Conservation (phyloP, 2,797 vertebrate genomes). For the Acanthiza pusilla region DNA sequence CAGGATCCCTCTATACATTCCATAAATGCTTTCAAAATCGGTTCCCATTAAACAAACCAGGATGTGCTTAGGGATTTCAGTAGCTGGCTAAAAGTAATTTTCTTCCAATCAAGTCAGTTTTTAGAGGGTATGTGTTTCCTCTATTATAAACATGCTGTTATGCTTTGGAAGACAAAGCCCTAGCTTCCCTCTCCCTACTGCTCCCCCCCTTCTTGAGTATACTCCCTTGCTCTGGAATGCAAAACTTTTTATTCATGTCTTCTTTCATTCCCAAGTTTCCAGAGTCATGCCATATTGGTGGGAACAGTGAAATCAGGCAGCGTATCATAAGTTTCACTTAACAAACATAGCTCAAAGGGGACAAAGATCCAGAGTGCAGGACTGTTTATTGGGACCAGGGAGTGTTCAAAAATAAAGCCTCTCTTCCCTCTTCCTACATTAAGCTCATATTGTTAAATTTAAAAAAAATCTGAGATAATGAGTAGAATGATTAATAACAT, state of each 20-base stretch:
- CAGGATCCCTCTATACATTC: slow-evolving; percentile 62
- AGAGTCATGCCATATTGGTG: slow-evolving; percentile 1
- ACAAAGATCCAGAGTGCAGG: background rate
- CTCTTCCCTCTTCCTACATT: background rate
- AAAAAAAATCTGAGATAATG: background rate
- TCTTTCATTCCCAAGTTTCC: slow-evolving; percentile 40
- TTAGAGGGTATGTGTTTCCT: slow-evolving; percentile 50
- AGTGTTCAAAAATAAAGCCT: background rate
- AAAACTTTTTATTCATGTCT: slow-evolving; percentile 34
- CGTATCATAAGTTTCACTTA: background rate
- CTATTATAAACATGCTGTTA: slow-evolving; percentile 30
- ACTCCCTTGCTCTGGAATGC: slow-evolving; percentile 47
- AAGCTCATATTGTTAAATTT: background rate
- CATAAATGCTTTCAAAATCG: slow-evolving; percentile 64
- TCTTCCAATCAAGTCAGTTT: slow-evolving; percentile 60
- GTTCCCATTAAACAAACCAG: slow-evolving; percentile 66
- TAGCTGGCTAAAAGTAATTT: slow-evolving; percentile 54
- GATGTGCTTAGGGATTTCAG: slow-evolving; percentile 62
- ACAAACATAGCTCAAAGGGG: background rate
- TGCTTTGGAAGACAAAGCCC: slow-evolving; percentile 22
- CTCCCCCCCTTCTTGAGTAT: background rate
- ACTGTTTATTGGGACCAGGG: background rate
- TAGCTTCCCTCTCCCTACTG: background rate
- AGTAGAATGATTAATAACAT: background rate
- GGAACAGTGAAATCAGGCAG: slow-evolving; percentile 35